A percentile compares a stretch with the other conserved stretches of the same genome.
Evolutionary conservation across 53 echinoderm and acorn worm genomes (phyloP).

Genomic region (Pentamera pediparva): DNA sequence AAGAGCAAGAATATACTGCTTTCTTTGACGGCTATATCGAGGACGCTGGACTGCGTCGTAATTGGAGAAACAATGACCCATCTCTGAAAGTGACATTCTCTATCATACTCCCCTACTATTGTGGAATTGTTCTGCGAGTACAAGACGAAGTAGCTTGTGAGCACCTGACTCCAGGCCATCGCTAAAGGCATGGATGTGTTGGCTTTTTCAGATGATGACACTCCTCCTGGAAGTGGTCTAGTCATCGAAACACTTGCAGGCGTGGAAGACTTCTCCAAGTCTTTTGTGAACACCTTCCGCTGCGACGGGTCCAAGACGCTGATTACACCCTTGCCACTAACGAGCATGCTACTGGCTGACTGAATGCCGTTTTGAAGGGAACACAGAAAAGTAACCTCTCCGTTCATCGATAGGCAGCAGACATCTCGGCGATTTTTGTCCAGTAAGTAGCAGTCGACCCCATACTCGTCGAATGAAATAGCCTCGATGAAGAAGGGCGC

Average conservation of each 20-base stretch:
- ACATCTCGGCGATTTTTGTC: not conserved
- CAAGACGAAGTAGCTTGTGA: not conserved
- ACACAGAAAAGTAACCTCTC: not conserved
- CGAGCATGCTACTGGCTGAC: not conserved
- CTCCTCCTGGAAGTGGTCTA: not conserved
- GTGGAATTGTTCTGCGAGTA: not conserved
- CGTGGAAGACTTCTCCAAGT: not conserved
- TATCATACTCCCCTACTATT: not conserved
- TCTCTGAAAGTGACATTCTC: not conserved
- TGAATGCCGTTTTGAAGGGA: not conserved
- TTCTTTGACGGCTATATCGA: not conserved
- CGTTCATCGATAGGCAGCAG: constrained; percentile 8
- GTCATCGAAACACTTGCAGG: no score
- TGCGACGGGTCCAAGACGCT: not conserved
- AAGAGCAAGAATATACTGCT: not conserved
- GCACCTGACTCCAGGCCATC: not conserved
- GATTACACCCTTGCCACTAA: not conserved
- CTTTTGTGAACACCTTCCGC: not conserved
- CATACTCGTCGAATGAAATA: constrained; percentile 17
- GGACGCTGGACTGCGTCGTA: not conserved
- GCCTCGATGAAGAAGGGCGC: not conserved
- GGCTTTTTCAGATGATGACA: not conserved
- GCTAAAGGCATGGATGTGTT: no score
- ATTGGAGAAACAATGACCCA: not conserved
- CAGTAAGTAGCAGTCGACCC: constrained; percentile 16